Evolutionary conservation across 2,797 vertebrate species (phyloP).

Genomic region (Sebastolobus alascanus): DNA sequence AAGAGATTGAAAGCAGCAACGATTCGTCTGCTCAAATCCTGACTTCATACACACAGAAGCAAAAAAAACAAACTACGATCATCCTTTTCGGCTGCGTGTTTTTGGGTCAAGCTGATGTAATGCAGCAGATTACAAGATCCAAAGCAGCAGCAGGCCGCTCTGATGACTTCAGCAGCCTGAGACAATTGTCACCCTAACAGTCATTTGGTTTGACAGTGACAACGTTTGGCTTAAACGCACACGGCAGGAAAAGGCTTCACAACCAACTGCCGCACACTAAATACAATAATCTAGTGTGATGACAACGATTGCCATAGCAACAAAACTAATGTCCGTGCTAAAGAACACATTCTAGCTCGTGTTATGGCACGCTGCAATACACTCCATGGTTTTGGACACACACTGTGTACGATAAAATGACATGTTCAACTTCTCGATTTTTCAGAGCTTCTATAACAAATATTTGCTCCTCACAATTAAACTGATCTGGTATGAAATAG

Average conservation of each 20-base stretch:
- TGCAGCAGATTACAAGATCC: slow-evolving; percentile 67
- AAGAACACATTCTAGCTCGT: neutral
- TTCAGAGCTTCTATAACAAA: slow-evolving; percentile 29
- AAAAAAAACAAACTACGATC: slow-evolving; percentile 5
- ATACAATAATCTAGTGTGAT: slow-evolving; percentile 1
- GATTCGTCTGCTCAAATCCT: slow-evolving; percentile 26
- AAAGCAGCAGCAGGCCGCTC: slow-evolving; percentile 56
- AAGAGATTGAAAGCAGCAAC: slow-evolving; percentile 21
- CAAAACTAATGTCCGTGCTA: slow-evolving; percentile 17
- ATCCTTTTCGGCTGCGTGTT: slow-evolving; percentile 32
- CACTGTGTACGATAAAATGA: neutral
- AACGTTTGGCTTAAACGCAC: slow-evolving; percentile 26
- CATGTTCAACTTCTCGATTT: neutral
- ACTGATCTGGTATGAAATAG: slow-evolving; percentile 3
- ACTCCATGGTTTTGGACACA: neutral
- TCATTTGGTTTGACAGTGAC: slow-evolving; percentile 35
- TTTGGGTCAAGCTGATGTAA: slow-evolving; percentile 67
- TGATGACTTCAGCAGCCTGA: slow-evolving; percentile 44
- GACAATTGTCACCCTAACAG: slow-evolving; percentile 11
- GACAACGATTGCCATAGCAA: slow-evolving; percentile 15
- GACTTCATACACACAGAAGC: slow-evolving; percentile 26
- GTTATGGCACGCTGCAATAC: slow-evolving; percentile 1
- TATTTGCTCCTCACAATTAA: slow-evolving; percentile 32
- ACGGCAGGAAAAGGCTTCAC: slow-evolving; percentile 26
- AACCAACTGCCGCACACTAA: slow-evolving; percentile 1